Percentiles rank a stretch among this genome's conserved stretches.
phyloP scores from a whole-genome alignment of 2,113 vertebrate genomes.

The Tor tambroides region DNA sequence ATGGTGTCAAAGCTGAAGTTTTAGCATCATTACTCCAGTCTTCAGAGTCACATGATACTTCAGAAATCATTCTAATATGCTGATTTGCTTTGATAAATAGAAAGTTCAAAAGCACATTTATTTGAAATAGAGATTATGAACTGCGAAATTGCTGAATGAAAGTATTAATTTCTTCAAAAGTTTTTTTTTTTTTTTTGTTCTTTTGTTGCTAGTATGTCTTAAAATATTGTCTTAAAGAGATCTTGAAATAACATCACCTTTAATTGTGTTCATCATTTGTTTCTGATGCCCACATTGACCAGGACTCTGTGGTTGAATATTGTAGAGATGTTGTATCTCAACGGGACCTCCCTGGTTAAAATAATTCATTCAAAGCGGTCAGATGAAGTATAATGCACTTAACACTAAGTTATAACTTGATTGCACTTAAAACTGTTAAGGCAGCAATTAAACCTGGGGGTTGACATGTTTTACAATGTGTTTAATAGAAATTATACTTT shows the following conservation, averaged over 20 bases:
- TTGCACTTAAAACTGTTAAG: background rate
- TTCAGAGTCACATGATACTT: background rate
- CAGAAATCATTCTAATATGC: background rate
- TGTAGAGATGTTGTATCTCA: background rate
- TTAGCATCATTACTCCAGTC: background rate
- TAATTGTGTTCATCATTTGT: background rate
- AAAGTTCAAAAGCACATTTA: too few species aligned
- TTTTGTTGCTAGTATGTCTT: background rate
- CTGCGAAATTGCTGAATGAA: too few species aligned
- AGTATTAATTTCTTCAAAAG: too few species aligned
- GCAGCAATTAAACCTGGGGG: constrained; percentile 5
- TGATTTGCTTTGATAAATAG: too few species aligned
- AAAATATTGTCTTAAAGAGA: background rate
- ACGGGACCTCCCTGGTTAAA: background rate
- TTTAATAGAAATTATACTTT: background rate
- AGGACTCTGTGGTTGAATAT: background rate
- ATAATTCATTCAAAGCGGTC: background rate
- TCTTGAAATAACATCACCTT: background rate
- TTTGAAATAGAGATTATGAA: too few species aligned
- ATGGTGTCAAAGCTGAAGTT: background rate
- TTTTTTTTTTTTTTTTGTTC: too few species aligned
- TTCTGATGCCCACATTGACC: background rate
- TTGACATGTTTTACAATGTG: constrained; percentile 19
- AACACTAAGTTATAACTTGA: background rate
- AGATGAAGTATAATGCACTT: background rate